A percentile compares a stretch with the other conserved stretches of the same genome.
Conservation (phyloP, 2,888 invertebrate species). For the Sclerodermus sp. region DNA sequence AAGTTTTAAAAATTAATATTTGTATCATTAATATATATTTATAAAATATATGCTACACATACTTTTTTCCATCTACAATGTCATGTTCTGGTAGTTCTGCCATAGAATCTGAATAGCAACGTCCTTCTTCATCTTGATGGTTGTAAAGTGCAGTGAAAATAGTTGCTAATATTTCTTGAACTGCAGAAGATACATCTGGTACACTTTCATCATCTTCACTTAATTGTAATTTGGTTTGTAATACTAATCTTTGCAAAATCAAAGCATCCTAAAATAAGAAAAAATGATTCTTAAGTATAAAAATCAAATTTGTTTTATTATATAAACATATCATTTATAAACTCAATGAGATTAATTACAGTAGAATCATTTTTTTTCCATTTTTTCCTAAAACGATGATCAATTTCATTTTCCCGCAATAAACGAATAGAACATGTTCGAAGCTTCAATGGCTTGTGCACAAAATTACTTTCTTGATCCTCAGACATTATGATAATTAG, state of each 20-base stretch:
- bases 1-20: slow-evolving; percentile 8
- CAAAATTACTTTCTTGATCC: slow-evolving; percentile 8
- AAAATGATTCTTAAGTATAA: slow-evolving; percentile 2
- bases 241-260: slow-evolving; percentile 84
- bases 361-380: slow-evolving; percentile 30
- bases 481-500: slow-evolving; percentile 21
- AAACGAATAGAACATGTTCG: slow-evolving; percentile 47
- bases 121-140: slow-evolving; percentile 94
- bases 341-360: slow-evolving; percentile 23
- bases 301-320: background rate
- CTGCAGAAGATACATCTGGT: slow-evolving; percentile 85
- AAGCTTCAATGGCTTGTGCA: slow-evolving; percentile 26
- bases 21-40: slow-evolving; percentile 4
- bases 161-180: slow-evolving; percentile 87
- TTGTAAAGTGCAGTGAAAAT: slow-evolving; percentile 94
- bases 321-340: slow-evolving; percentile 2
- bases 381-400: slow-evolving; percentile 45
- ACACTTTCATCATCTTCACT: slow-evolving; percentile 83
- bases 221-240: slow-evolving; percentile 88
- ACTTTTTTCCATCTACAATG: slow-evolving; percentile 67
- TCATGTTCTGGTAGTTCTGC: slow-evolving; percentile 90
- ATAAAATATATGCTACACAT: too few species aligned
- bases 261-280: slow-evolving; percentile 73
- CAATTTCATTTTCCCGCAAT: slow-evolving; percentile 44
- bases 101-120: slow-evolving; percentile 95